These are phyloP conservation scores for Hyalella azteca DNA, from an alignment of 2,888 invertebrate genomes.

Conservation along the genomic window DNA sequence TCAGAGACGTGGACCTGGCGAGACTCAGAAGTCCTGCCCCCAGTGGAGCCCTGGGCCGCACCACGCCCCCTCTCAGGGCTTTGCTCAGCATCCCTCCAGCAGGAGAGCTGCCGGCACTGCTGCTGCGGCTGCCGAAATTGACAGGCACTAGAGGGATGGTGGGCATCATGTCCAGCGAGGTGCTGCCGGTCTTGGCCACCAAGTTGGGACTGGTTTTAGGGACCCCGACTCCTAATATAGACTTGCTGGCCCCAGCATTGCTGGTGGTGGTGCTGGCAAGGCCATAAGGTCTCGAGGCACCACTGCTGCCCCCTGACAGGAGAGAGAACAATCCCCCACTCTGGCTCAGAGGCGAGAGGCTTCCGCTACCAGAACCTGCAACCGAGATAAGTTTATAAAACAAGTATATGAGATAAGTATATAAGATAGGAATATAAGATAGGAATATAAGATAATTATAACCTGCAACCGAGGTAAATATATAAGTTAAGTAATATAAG, in stretches of 20 bases:
- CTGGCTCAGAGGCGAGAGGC: slow-evolving; percentile 20
- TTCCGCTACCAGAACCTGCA: slow-evolving; percentile 3
- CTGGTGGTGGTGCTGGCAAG: not conserved
- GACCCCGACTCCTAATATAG: not conserved
- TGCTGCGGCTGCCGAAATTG: slow-evolving; percentile 44
- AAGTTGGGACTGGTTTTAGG: not conserved
- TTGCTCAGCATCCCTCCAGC: slow-evolving; percentile 51
- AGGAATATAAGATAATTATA: too few species aligned
- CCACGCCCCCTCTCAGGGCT: slow-evolving; percentile 14
- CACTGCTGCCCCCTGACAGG: not conserved
- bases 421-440: too few species aligned
- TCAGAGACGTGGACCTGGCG: slow-evolving; percentile 7
- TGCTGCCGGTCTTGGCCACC: not conserved
- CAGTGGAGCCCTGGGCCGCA: not conserved
- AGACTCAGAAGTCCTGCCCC: not conserved
- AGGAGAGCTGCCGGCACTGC: slow-evolving; percentile 41
- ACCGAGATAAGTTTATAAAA: not conserved
- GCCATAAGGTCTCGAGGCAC: not conserved
- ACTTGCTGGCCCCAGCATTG: not conserved
- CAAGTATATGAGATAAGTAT: too few species aligned
- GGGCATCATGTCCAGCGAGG: slow-evolving; percentile 55
- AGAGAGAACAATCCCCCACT: slow-evolving; percentile 9
- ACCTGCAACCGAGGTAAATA: too few species aligned
- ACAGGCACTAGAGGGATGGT: slow-evolving; percentile 57
- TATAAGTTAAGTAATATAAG: too few species aligned